These are phyloP conservation scores for Neodiprion fabricii DNA, from an alignment of 1,140 invertebrate genomes.

Conservation along the genomic window DNA sequence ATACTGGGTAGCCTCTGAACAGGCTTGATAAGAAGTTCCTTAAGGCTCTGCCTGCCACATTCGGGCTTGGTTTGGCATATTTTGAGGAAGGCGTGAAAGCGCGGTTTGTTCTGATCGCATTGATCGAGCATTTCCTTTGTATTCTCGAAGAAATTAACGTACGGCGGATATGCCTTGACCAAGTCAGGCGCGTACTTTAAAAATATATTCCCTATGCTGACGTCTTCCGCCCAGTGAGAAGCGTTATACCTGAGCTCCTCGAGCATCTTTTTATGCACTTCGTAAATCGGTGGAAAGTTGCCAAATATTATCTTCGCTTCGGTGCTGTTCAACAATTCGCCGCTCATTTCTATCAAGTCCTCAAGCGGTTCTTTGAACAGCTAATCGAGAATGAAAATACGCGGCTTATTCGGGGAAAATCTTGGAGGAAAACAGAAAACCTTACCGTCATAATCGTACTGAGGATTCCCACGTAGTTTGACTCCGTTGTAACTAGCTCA, in stretches of 20 bases:
- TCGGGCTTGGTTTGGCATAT: slow-evolving; percentile 91
- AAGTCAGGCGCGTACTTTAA: slow-evolving; percentile 82
- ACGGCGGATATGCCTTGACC: slow-evolving; percentile 94
- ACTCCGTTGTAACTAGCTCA: slow-evolving; percentile 95
- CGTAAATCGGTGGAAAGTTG: slow-evolving; percentile 92
- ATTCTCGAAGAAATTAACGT: slow-evolving; percentile 97
- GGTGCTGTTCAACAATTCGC: slow-evolving; percentile 84
- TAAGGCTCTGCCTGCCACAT: slow-evolving; percentile 92
- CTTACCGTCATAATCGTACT: slow-evolving; percentile 88
- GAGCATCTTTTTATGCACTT: slow-evolving; percentile 86
- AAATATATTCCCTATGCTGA: slow-evolving; percentile 86
- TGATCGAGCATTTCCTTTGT: slow-evolving; percentile 91
- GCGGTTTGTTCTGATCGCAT: slow-evolving; percentile 90
- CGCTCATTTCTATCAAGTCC: slow-evolving; percentile 76
- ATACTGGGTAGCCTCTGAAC: slow-evolving; percentile 96
- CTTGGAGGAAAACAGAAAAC: slow-evolving; percentile 23
- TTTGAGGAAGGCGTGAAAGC: slow-evolving; percentile 98
- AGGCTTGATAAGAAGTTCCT: slow-evolving; percentile 94
- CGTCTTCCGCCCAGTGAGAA: slow-evolving; percentile 82
- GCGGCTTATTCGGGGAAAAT: slow-evolving; percentile 5
- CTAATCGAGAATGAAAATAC: slow-evolving; percentile 61
- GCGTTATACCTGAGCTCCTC: slow-evolving; percentile 77
- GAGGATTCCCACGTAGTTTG: slow-evolving; percentile 95
- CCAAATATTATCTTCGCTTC: slow-evolving; percentile 97
- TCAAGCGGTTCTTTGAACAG: slow-evolving; percentile 94